phyloP scores from a whole-genome alignment of 2,113 vertebrate genomes.

The Onychostoma macrolepis region DNA sequence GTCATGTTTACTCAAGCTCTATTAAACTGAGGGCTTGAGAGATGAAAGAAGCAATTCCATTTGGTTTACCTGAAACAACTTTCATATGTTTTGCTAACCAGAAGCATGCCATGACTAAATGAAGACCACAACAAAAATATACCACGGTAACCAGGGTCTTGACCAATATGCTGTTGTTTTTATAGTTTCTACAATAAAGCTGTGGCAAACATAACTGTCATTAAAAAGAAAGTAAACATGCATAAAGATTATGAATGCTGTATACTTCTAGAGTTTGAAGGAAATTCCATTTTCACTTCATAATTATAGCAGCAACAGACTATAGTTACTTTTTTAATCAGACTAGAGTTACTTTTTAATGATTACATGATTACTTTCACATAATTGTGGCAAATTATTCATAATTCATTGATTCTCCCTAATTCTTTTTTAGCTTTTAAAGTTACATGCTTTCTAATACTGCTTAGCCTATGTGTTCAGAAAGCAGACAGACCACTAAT shows the following conservation, averaged over 20 bases:
- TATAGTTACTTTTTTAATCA: too few relatives aligned
- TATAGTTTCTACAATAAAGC: not conserved
- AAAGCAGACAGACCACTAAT: too few relatives aligned
- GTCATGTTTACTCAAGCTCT: conserved; percentile 59
- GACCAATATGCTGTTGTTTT: not conserved
- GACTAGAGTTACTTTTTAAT: too few relatives aligned
- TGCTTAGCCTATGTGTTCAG: not conserved
- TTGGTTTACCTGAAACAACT: conserved; percentile 40
- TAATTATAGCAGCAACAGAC: not conserved
- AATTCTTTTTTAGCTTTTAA: not conserved
- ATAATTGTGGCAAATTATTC: not conserved
- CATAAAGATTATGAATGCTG: not conserved
- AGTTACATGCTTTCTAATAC: not conserved
- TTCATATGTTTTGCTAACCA: conserved; percentile 8
- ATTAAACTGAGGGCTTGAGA: conserved; percentile 46
- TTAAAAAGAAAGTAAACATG: not conserved
- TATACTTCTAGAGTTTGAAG: not conserved
- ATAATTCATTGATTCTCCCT: not conserved
- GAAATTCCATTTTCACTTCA: not conserved
- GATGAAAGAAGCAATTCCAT: conserved; percentile 40
- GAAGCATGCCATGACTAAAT: not conserved
- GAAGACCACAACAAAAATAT: not conserved
- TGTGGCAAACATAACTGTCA: not conserved
- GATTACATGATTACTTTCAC: too few relatives aligned
- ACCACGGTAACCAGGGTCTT: not conserved